Base-by-base conservation (phyloP, 2,888 invertebrate species). In the Cheilosia variabilis region DNA sequence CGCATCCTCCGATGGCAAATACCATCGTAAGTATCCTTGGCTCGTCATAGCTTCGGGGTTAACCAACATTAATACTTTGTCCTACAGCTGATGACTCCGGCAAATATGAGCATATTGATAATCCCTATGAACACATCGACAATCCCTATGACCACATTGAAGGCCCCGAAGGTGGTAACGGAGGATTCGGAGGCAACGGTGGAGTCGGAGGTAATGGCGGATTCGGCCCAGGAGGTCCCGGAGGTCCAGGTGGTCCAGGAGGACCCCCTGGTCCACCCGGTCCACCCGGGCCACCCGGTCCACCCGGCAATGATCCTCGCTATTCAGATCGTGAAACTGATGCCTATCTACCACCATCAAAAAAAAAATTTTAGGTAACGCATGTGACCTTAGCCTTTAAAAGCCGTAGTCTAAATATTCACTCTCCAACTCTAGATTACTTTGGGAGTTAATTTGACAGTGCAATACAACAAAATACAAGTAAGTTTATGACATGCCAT, bases 71-170 rank as follows among this genome's bases (percentile, higher is more conserved):
- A 4, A 24, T 52, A 0, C 2, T 24, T 5, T 52, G 91, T 52
- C 10, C 24, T 24, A 15, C 1, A 52, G 52, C 88, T 41, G 92
- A 92, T 88, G 89, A 92, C 88, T 90, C 91, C 66, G 92, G 91
- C 50, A 90, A 91, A 90, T 92, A 92, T 90, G 88, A 88, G 37
- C 92, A 92, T 75, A 87, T 92, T 88, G 91, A 90, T 89, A 91
- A 91, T 87, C 92, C 92, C 7, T 91, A 90, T 87, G 92, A 92
- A 78, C 93, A 93, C 19, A 90, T 90, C 78, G 90, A 91, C 77
- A 89, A 90, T 50, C 90, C 90, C 65, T 92, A 92, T 87, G 88
- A 90, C 31, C 92, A 92, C 50, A 37, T 92, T 19, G 87, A 88
- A 17, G 92, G 92, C 87, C 92, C 92, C 9, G 82, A 90, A n/a